Percentiles rank a stretch among this genome's conserved stretches.
Conservation (phyloP, 2,797 vertebrate species). For the Cirrhinus mrigala region DNA sequence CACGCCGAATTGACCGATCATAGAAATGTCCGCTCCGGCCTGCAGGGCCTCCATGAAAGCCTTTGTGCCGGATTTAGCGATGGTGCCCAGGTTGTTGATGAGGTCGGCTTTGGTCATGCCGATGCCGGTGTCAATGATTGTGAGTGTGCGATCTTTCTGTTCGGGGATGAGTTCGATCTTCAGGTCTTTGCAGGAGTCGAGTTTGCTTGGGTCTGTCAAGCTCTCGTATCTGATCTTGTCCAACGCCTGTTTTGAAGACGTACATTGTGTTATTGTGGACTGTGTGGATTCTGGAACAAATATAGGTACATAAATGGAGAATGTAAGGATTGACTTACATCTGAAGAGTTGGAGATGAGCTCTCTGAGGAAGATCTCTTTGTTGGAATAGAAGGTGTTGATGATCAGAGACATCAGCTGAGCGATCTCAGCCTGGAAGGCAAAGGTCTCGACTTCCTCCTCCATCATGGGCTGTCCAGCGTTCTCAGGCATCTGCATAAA, state of each 20-base stretch:
- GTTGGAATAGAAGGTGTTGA: slow-evolving; percentile 94
- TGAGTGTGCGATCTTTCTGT: slow-evolving; percentile 86
- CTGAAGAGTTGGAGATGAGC: slow-evolving; percentile 91
- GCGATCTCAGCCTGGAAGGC: slow-evolving; percentile 95
- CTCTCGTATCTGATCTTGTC: slow-evolving; percentile 93
- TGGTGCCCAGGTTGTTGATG: slow-evolving; percentile 83
- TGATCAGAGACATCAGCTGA: slow-evolving; percentile 93
- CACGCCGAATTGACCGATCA: slow-evolving; percentile 81
- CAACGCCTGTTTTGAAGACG: slow-evolving; percentile 77
- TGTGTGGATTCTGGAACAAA: neutral
- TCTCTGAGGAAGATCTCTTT: slow-evolving; percentile 92
- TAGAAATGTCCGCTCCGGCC: slow-evolving; percentile 81
- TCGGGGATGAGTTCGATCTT: slow-evolving; percentile 90
- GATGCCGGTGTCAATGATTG: slow-evolving; percentile 77
- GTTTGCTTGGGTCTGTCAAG: slow-evolving; percentile 87
- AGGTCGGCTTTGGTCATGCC: slow-evolving; percentile 84
- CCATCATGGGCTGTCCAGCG: slow-evolving; percentile 79
- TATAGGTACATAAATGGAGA: neutral
- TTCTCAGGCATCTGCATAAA: slow-evolving; percentile 87
- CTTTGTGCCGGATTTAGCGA: slow-evolving; percentile 81
- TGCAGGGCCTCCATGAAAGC: slow-evolving; percentile 81
- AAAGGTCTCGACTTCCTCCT: slow-evolving; percentile 92
- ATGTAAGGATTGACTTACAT: slow-evolving; percentile 65
- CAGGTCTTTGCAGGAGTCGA: slow-evolving; percentile 89
- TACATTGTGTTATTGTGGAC: neutral